Conservation (phyloP, 2,113 vertebrate species). For the Ardeotis arabs region DNA sequence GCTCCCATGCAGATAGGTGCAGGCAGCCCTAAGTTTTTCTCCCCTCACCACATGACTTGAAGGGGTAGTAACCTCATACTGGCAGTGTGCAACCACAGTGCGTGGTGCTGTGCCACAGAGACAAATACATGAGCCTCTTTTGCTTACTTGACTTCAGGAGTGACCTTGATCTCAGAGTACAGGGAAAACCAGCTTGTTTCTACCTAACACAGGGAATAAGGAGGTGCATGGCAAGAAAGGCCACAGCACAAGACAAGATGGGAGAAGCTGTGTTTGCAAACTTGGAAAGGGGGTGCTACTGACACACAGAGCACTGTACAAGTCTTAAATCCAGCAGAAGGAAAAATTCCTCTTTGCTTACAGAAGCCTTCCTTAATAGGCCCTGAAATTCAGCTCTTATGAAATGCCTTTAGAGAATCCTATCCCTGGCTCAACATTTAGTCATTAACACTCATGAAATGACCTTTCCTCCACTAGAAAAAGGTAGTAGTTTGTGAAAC, state of each 20-base stretch:
- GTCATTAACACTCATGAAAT: background rate
- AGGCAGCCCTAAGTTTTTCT: background rate
- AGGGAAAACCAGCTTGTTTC: background rate
- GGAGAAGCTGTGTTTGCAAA: background rate
- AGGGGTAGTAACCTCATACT: background rate
- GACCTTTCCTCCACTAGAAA: background rate
- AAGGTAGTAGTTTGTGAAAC: background rate
- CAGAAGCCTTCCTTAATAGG: background rate
- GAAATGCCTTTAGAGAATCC: background rate
- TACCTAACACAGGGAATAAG: background rate
- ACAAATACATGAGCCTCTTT: background rate
- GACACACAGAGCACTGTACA: background rate
- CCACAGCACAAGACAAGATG: background rate
- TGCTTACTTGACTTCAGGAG: background rate
- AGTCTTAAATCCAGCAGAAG: background rate
- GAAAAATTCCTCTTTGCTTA: background rate
- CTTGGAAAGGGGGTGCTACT: background rate
- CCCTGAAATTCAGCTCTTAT: background rate
- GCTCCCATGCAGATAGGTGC: rapidly evolving
- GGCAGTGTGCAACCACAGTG: background rate
- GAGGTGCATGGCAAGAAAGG: background rate
- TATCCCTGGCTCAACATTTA: background rate
- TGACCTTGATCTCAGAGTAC: background rate
- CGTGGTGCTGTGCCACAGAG: background rate
- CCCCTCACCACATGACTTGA: background rate